Percentiles rank a stretch among this genome's conserved stretches.
phyloP scores from a whole-genome alignment of 2,113 vertebrate species.

The Pelvicachromis taeniatus region DNA sequence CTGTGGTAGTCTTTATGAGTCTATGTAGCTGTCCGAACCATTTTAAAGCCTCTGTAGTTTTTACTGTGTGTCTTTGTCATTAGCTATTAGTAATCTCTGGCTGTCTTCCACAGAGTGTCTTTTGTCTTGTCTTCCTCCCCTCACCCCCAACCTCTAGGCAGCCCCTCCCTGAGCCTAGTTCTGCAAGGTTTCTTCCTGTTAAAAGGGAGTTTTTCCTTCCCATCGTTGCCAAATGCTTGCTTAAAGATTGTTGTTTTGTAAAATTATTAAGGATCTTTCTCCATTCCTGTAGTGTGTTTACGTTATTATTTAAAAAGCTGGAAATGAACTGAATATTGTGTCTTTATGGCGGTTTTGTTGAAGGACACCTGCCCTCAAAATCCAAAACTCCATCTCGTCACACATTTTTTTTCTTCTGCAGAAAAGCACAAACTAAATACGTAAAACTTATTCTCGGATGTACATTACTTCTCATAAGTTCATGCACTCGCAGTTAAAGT shows the following conservation, averaged over 20 bases:
- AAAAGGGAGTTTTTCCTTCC: not conserved
- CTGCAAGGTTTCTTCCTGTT: not conserved
- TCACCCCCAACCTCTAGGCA: too few relatives aligned
- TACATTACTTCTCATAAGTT: not conserved
- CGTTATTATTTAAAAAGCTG: rapidly evolving
- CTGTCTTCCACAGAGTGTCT: too few relatives aligned
- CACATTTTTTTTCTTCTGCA: not conserved
- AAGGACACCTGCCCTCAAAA: not conserved
- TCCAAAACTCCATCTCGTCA: not conserved
- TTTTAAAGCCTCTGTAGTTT: not conserved
- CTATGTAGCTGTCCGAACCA: too few relatives aligned
- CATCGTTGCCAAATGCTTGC: not conserved
- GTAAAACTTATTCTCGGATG: not conserved
- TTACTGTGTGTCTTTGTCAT: not conserved
- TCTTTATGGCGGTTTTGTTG: not conserved
- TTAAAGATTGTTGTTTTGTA: not conserved
- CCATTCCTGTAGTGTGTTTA: not conserved
- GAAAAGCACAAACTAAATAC: not conserved
- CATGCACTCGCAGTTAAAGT: not conserved
- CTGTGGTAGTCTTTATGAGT: not conserved
- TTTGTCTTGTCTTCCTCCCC: too few relatives aligned
- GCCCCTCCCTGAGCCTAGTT: not conserved
- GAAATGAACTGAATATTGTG: not conserved
- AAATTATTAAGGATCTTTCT: not conserved
- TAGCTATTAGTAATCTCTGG: too few relatives aligned